Percentiles rank a stretch among this genome's conserved stretches.
Conservation (phyloP, 2,888 invertebrate genomes). For the Lumbricus terrestris region DNA sequence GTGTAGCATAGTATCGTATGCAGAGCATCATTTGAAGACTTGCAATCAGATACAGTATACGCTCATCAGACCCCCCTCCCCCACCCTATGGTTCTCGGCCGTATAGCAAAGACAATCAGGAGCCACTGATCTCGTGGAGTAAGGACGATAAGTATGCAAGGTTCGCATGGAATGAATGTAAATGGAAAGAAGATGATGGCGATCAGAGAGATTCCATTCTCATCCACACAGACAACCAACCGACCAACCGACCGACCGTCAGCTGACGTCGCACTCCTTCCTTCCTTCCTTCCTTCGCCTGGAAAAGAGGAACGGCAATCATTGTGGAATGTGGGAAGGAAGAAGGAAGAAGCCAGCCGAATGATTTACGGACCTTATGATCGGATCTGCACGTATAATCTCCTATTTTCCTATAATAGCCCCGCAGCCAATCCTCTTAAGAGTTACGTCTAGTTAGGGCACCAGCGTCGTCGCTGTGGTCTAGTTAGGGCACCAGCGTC, state of each 20-base stretch:
- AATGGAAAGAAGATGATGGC: too few species aligned
- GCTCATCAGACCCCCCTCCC: too few species aligned
- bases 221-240: background rate
- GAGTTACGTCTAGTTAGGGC: background rate
- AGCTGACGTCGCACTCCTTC: too few species aligned
- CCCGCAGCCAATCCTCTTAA: background rate
- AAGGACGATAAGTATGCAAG: background rate
- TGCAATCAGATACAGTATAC: background rate
- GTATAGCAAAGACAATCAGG: background rate
- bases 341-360: background rate
- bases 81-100: background rate
- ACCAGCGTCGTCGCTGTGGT: background rate
- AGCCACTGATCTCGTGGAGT: background rate
- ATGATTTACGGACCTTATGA: background rate
- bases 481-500: background rate
- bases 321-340: too few species aligned
- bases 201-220: background rate
- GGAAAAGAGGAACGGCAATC: background rate
- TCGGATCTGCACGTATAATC: background rate
- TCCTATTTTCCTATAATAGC: background rate
- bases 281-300: too few species aligned
- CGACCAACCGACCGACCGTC: too few species aligned
- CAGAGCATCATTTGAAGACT: background rate
- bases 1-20: background rate
- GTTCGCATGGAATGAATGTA: background rate